Conservation (phyloP, 2,888 invertebrate genomes). For the Pandemis corylana region DNA sequence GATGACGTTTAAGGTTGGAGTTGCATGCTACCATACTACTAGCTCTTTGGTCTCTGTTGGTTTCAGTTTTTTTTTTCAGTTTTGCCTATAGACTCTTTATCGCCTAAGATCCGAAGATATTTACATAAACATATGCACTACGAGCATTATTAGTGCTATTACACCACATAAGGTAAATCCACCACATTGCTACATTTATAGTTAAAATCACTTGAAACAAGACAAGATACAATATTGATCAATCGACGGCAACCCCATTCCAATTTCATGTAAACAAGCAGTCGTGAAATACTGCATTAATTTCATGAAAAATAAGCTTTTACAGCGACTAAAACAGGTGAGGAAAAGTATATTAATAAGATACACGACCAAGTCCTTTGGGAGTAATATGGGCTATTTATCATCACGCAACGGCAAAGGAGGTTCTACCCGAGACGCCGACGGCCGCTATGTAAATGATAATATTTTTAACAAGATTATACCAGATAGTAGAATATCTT, state of each 20-base stretch:
- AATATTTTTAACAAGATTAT: constrained; percentile 41
- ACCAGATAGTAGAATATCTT: constrained; percentile 31
- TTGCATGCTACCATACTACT: neutral
- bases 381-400: constrained; percentile 39
- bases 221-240: neutral
- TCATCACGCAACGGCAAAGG: constrained; percentile 32
- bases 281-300: neutral
- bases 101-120: neutral
- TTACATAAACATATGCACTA: neutral
- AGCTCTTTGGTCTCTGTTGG: neutral
- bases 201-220: neutral
- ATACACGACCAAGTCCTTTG: constrained; percentile 34
- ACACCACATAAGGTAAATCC: too few relatives aligned
- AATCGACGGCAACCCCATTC: neutral
- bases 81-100: neutral
- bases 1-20: neutral
- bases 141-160: too few relatives aligned
- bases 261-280: neutral
- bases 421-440: constrained; percentile 30
- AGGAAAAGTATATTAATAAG: constrained; percentile 36
- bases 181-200: too few relatives aligned
- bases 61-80: neutral
- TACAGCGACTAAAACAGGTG: constrained; percentile 22
- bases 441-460: constrained; percentile 37
- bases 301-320: neutral